These are phyloP conservation scores for Drosophila meridiana DNA, from an alignment of 2,888 invertebrate species.

Conservation along the genomic window DNA sequence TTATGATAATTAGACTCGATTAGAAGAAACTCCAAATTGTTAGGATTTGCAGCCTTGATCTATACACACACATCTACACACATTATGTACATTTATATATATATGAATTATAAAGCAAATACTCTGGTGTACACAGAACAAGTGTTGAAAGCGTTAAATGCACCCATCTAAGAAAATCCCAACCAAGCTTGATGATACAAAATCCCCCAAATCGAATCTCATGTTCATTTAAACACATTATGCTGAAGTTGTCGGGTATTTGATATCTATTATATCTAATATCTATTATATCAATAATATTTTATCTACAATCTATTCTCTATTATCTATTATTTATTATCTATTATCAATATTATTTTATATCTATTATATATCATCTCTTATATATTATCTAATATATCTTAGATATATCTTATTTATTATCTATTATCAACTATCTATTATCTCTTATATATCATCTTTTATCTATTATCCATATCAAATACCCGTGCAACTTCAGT, in stretches of 20 bases:
- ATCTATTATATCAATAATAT: not conserved
- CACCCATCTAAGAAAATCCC: constrained; percentile 49
- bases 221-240: constrained; percentile 47
- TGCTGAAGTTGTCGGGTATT: constrained; percentile 10
- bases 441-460: not conserved
- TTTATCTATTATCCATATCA: not conserved
- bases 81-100: not conserved
- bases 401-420: not conserved
- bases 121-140: constrained; percentile 22
- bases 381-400: not conserved
- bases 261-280: not conserved
- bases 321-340: not conserved
- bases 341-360: too few relatives aligned
- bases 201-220: constrained; percentile 43
- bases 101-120: constrained; percentile 11
- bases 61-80: constrained; percentile 8
- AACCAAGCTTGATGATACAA: constrained; percentile 24
- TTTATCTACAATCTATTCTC: not conserved
- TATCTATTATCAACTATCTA: not conserved
- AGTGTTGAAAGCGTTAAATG: constrained; percentile 76
- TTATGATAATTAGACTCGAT: not conserved
- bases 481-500: not conserved
- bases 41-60: constrained; percentile 6
- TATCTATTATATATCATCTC: not conserved
- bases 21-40: not conserved